A percentile compares a stretch with the other conserved stretches of the same genome.
Conservation (phyloP, 2,888 invertebrate genomes). For the Trissolcus japonicus region DNA sequence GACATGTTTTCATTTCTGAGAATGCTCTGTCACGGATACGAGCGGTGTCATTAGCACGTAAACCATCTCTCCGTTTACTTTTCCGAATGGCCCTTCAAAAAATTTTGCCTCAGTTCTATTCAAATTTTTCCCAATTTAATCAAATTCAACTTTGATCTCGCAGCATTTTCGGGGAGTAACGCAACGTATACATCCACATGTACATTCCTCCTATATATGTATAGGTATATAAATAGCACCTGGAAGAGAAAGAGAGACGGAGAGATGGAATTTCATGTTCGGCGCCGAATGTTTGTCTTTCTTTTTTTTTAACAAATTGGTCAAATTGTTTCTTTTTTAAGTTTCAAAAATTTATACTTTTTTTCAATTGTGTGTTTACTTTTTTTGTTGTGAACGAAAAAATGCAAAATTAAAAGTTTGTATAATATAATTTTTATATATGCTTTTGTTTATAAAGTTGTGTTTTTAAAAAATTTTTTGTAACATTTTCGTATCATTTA, state of each 20-base stretch:
- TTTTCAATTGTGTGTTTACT: too few relatives aligned
- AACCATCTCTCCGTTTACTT: constrained; percentile 17
- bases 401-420: too few relatives aligned
- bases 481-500: too few relatives aligned
- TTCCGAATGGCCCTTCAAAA: neutral
- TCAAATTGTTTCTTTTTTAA: neutral
- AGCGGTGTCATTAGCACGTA: constrained; percentile 40
- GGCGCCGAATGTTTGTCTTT: constrained; percentile 1
- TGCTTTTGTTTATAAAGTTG: too few relatives aligned
- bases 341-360: too few relatives aligned
- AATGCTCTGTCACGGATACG: constrained; percentile 26
- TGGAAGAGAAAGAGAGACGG: constrained; percentile 9
- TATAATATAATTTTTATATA: too few relatives aligned
- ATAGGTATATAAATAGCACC: constrained; percentile 32
- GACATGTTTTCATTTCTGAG: constrained; percentile 52
- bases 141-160: constrained; percentile 26
- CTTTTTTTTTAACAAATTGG: neutral
- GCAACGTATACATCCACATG: constrained; percentile 21
- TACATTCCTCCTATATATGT: constrained; percentile 28
- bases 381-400: too few relatives aligned
- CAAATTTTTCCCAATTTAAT: neutral
- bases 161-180: constrained; percentile 39
- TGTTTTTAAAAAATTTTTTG: too few relatives aligned
- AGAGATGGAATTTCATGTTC: constrained; percentile 4
- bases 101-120: too few relatives aligned